Evolutionary conservation across 1,140 invertebrate genomes (phyloP).

Genomic region (Zaprionus ornatus): DNA sequence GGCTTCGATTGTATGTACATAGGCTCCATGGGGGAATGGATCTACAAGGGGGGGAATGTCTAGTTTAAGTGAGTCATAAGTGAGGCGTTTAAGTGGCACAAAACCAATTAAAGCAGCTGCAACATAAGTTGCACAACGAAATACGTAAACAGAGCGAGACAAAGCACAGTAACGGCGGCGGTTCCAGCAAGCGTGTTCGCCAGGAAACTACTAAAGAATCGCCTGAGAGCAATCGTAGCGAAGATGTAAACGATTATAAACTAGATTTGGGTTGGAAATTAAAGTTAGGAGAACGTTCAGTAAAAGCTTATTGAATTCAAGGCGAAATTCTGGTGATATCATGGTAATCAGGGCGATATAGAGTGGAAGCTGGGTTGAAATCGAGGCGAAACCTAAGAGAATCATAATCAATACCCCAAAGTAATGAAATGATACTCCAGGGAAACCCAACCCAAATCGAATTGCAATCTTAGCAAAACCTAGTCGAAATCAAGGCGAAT

Average conservation of each 20-base stretch:
- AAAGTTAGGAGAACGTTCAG: not conserved
- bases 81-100: slow-evolving; percentile 43
- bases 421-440: no score
- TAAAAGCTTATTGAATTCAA: no score
- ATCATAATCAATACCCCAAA: not conserved
- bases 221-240: no score
- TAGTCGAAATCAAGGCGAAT: not conserved
- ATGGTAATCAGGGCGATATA: no score
- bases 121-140: slow-evolving; percentile 13
- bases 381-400: not conserved
- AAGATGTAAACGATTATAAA: no score
- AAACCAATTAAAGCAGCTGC: slow-evolving; percentile 34
- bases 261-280: no score
- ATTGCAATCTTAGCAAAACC: no score
- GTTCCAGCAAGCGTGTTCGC: not conserved
- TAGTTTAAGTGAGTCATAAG: slow-evolving; percentile 31
- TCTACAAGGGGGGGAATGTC: not conserved
- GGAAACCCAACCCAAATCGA: not conserved
- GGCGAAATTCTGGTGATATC: no score
- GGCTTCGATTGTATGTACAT: slow-evolving; percentile 31
- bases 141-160: slow-evolving; percentile 20
- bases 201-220: not conserved
- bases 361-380: no score
- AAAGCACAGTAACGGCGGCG: not conserved
- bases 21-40: not conserved